Conservation (phyloP, 92 coral and sea anemone species). For the Umimayanthus kanabou region DNA sequence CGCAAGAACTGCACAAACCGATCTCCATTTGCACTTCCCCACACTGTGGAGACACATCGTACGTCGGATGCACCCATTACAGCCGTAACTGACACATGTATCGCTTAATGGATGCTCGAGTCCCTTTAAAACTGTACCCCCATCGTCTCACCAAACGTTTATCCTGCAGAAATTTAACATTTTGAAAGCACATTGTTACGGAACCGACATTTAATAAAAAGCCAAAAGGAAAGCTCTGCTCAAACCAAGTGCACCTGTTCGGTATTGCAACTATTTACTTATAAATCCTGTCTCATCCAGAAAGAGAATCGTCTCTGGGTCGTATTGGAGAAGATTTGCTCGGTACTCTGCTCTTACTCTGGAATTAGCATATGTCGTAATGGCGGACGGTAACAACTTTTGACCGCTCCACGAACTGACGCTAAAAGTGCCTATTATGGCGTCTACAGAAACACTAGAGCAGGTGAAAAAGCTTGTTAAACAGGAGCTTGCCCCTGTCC, state of each 20-base stretch:
- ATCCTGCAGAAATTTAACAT: constrained; percentile 36
- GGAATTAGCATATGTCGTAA: too few relatives aligned
- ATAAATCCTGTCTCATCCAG: too few relatives aligned
- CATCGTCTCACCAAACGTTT: constrained; percentile 45
- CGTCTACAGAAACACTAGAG: too few relatives aligned
- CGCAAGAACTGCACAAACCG: constrained; percentile 25
- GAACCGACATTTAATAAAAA: constrained; percentile 9
- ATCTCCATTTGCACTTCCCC: constrained; percentile 41
- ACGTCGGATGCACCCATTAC: constrained; percentile 15
- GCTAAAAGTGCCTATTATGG: too few relatives aligned
- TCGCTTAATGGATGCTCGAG: constrained; percentile 45
- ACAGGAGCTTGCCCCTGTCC: too few relatives aligned
- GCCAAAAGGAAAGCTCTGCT: constrained; percentile 20
- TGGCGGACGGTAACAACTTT: too few relatives aligned
- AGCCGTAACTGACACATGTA: not conserved
- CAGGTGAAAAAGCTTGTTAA: too few relatives aligned
- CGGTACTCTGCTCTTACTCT: too few relatives aligned
- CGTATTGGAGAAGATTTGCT: too few relatives aligned
- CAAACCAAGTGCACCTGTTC: constrained; percentile 20
- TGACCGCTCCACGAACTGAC: too few relatives aligned
- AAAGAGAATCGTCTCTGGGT: too few relatives aligned
- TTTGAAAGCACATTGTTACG: constrained; percentile 13
- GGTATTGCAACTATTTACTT: constrained; percentile 9
- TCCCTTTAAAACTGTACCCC: constrained; percentile 56
- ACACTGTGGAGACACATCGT: constrained; percentile 33